A percentile compares a stretch with the other conserved stretches of the same genome.
phyloP scores from a whole-genome alignment of 2,888 invertebrate species.

The Oxystoma pomonae region DNA sequence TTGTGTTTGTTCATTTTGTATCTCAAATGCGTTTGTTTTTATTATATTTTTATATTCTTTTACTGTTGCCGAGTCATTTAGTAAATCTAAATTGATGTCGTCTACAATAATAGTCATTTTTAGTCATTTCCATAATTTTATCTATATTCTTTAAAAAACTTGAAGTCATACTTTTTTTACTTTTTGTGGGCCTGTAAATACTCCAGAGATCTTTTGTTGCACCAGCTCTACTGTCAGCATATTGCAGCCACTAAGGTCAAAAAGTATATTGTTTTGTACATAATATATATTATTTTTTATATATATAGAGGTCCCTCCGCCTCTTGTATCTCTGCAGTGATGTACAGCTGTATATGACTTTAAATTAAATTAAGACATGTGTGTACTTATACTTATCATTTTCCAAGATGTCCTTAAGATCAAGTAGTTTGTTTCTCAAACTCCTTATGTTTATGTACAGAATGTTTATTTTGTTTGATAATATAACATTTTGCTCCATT shows the following conservation, averaged over 20 bases:
- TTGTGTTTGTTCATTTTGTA: not conserved
- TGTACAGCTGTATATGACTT: not conserved
- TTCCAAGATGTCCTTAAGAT: not conserved
- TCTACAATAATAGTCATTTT: constrained; percentile 2
- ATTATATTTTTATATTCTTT: not conserved
- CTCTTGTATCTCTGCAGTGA: not conserved
- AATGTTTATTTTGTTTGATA: not conserved
- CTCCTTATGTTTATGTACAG: not conserved
- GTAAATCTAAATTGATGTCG: not conserved
- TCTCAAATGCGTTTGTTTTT: not conserved
- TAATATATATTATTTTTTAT: not conserved
- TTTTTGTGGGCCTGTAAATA: not conserved
- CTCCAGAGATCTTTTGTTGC: not conserved
- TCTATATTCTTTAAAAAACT: not conserved
- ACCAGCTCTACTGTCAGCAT: not conserved
- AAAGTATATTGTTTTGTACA: not conserved
- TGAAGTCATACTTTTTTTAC: not conserved
- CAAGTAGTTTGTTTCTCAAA: not conserved
- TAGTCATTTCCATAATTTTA: not conserved
- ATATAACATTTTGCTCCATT: not conserved
- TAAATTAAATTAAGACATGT: not conserved
- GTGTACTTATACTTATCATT: not conserved
- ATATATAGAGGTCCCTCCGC: not conserved
- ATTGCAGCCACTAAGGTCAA: not conserved
- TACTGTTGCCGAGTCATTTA: not conserved